Percentiles rank a stretch among this genome's conserved stretches.
phyloP scores from a whole-genome alignment of 1,140 invertebrate genomes.

The Sycophila sp. region DNA sequence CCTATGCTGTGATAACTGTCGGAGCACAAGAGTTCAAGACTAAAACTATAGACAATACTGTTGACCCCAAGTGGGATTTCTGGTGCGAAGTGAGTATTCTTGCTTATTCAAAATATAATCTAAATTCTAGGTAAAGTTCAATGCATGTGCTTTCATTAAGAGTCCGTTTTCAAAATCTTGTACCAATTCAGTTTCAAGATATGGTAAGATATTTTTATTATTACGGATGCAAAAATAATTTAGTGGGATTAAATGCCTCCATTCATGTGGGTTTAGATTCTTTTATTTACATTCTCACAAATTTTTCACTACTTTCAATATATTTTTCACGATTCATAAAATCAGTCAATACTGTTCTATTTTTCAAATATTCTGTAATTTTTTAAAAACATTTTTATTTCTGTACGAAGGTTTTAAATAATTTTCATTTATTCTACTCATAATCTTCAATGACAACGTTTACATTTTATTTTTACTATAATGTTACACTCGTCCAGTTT shows the following conservation, averaged over 20 bases:
- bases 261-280: background rate
- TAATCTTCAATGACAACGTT: background rate
- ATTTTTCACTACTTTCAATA: background rate
- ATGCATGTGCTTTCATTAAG: conserved; percentile 52
- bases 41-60: conserved; percentile 87
- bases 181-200: conserved; percentile 15
- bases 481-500: too few species aligned
- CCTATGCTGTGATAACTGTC: conserved; percentile 88
- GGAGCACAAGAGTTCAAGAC: conserved; percentile 91
- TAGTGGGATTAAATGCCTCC: background rate
- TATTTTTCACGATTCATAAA: background rate
- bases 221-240: conserved; percentile 3
- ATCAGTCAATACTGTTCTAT: too few species aligned
- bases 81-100: conserved; percentile 85
- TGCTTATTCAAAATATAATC: conserved; percentile 25
- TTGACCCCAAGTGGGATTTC: conserved; percentile 94
- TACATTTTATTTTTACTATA: background rate
- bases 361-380: too few species aligned
- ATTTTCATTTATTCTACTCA: background rate
- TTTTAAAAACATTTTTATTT: background rate
- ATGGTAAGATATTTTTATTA: conserved; percentile 31
- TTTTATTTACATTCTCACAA: background rate
- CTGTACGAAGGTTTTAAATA: background rate
- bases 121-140: conserved; percentile 34
- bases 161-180: conserved; percentile 23